These are phyloP conservation scores for Gobionotothen gibberifrons DNA, from an alignment of 2,797 vertebrate species.

Conservation along the genomic window DNA sequence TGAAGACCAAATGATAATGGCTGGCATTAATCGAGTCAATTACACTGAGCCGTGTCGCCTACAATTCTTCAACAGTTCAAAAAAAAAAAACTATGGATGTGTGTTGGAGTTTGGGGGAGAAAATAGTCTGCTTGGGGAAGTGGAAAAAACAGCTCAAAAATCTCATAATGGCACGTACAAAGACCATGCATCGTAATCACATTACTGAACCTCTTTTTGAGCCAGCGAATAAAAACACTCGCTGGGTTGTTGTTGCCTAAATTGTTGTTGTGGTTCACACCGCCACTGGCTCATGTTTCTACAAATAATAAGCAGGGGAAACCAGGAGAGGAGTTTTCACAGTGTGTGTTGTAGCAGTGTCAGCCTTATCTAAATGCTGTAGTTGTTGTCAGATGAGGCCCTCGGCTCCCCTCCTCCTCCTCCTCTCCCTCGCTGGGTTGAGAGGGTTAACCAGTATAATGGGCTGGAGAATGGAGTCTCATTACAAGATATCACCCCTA, in stretches of 20 bases:
- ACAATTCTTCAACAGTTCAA: conserved; percentile 73
- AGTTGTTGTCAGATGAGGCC: conserved; percentile 71
- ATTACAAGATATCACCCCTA: conserved; percentile 78
- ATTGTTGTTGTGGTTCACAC: neutral
- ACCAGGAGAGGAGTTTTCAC: conserved; percentile 27
- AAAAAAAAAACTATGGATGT: conserved; percentile 75
- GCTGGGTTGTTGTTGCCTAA: conserved; percentile 1
- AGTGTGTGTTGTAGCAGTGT: conserved; percentile 46
- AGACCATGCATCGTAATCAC: conserved; percentile 20
- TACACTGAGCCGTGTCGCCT: conserved; percentile 76
- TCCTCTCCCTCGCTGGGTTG: conserved; percentile 60
- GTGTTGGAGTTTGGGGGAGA: conserved; percentile 52
- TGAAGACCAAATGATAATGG: conserved; percentile 78
- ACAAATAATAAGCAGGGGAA: conserved; percentile 46
- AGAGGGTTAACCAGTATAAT: conserved; percentile 82
- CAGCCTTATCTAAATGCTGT: conserved; percentile 70
- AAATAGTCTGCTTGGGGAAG: conserved; percentile 30
- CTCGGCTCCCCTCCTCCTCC: conserved; percentile 46
- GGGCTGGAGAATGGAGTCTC: conserved; percentile 75
- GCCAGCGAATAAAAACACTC: neutral
- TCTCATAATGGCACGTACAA: conserved; percentile 16
- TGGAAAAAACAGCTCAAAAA: conserved; percentile 44
- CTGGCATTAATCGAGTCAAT: conserved; percentile 83
- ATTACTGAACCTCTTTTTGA: neutral
- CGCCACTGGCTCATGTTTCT: conserved; percentile 5